These are phyloP conservation scores for Micrastur ruficollis DNA, from an alignment of 2,797 vertebrate genomes.

Conservation along the genomic window DNA sequence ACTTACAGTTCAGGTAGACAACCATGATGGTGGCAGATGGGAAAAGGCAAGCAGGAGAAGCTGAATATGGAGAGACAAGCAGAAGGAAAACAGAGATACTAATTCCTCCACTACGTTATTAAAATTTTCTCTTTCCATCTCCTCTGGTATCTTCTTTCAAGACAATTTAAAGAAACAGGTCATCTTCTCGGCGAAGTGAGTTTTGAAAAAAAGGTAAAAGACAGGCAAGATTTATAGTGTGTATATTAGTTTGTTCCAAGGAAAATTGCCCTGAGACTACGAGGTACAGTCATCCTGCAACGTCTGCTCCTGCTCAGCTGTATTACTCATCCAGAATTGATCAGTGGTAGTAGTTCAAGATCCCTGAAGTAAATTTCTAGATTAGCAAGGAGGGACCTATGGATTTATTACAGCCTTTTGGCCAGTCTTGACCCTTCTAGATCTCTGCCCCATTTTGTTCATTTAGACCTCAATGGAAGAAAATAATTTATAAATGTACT, in stretches of 20 bases:
- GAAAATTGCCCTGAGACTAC: not conserved
- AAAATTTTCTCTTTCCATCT: not conserved
- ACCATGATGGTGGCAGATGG: not conserved
- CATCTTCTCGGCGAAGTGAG: not conserved
- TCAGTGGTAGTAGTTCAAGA: not conserved
- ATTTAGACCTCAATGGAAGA: not conserved
- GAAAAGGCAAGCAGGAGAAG: not conserved
- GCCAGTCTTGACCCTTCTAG: not conserved
- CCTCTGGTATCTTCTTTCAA: not conserved
- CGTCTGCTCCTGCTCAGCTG: not conserved
- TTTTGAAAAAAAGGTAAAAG: not conserved
- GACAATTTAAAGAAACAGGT: not conserved
- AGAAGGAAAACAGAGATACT: not conserved
- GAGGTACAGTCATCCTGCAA: not conserved
- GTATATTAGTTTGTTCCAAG: not conserved
- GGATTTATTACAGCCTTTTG: not conserved
- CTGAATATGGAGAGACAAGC: not conserved
- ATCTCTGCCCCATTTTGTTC: not conserved
- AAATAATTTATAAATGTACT: not conserved
- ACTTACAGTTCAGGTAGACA: not conserved
- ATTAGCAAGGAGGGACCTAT: not conserved
- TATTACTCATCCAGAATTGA: not conserved
- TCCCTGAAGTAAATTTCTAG: not conserved
- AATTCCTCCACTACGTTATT: not conserved
- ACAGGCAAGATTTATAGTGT: not conserved